A percentile compares a stretch with the other conserved stretches of the same genome.
Evolutionary conservation across 2,888 invertebrate genomes (phyloP).

Genomic region (Cryptocephalus moraei): DNA sequence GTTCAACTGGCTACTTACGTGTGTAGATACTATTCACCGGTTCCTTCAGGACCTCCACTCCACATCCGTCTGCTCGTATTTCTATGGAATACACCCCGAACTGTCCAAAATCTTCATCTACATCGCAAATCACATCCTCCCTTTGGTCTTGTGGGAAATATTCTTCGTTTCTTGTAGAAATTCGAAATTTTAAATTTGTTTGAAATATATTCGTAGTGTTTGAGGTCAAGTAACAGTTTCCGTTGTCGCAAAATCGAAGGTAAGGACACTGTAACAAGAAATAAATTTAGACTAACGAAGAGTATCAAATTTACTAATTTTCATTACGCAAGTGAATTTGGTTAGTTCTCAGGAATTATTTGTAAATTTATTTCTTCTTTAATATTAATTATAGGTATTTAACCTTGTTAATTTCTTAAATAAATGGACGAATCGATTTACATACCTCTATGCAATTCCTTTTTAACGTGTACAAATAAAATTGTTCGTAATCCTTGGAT

Average conservation of each 20-base stretch:
- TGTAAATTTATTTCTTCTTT: conserved; percentile 1
- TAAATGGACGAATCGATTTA: not conserved
- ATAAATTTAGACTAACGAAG: too few species aligned
- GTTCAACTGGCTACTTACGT: conserved; percentile 14
- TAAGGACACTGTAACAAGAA: conserved; percentile 8
- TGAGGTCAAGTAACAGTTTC: not conserved
- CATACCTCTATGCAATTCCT: conserved; percentile 22
- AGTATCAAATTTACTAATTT: not conserved
- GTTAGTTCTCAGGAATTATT: not conserved
- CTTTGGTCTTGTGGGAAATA: conserved; percentile 16
- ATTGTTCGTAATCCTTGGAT: conserved; percentile 9
- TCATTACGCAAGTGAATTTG: not conserved
- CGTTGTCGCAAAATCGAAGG: not conserved
- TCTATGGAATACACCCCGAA: conserved; percentile 21
- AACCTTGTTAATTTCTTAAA: not conserved
- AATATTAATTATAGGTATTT: not conserved
- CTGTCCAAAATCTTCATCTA: conserved; percentile 19
- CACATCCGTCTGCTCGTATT: conserved; percentile 16
- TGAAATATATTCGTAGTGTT: conserved; percentile 7
- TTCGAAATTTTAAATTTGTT: conserved; percentile 14
- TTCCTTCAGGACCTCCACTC: conserved; percentile 16
- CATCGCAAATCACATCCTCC: conserved; percentile 16
- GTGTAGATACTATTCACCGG: conserved; percentile 21
- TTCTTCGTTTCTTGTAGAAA: conserved; percentile 13
- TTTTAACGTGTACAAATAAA: conserved; percentile 18